phyloP scores from a whole-genome alignment of 2,113 vertebrate species.

The Microcebus tavaratra region DNA sequence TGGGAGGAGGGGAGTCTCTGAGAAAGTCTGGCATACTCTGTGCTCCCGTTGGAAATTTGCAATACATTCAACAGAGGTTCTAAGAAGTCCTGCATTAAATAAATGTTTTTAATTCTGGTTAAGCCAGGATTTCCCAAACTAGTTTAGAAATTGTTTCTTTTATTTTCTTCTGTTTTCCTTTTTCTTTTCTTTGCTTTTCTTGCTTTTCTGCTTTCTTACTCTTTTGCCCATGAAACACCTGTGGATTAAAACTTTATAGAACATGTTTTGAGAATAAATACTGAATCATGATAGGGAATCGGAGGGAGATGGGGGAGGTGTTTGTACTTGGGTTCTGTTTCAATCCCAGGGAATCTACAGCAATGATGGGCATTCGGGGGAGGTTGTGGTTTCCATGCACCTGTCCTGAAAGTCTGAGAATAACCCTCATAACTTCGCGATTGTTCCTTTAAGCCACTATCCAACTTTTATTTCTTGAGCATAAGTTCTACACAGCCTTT shows the following conservation, averaged over 20 bases:
- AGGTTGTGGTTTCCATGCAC: not conserved
- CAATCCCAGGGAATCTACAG: not conserved
- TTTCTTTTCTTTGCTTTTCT: not conserved
- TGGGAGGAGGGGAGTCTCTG: not conserved
- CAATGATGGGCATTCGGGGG: not conserved
- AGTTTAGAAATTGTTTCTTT: not conserved
- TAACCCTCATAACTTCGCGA: not conserved
- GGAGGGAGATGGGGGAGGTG: no score
- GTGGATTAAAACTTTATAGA: not conserved
- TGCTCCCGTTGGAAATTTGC: not conserved
- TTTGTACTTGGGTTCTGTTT: not conserved
- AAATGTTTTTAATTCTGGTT: not conserved
- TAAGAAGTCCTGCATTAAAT: not conserved
- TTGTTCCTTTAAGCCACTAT: not conserved
- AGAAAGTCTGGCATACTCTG: not conserved
- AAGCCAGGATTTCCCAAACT: not conserved
- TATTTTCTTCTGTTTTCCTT: not conserved
- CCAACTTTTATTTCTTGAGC: not conserved
- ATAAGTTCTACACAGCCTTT: not conserved
- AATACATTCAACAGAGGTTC: not conserved
- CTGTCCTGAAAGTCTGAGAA: not conserved
- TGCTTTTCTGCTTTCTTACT: not conserved
- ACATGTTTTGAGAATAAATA: not conserved
- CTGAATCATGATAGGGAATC: not conserved
- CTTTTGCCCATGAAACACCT: not conserved